Base-by-base conservation (phyloP, 2,888 invertebrate species). In the Ceratothoa steindachneri region DNA sequence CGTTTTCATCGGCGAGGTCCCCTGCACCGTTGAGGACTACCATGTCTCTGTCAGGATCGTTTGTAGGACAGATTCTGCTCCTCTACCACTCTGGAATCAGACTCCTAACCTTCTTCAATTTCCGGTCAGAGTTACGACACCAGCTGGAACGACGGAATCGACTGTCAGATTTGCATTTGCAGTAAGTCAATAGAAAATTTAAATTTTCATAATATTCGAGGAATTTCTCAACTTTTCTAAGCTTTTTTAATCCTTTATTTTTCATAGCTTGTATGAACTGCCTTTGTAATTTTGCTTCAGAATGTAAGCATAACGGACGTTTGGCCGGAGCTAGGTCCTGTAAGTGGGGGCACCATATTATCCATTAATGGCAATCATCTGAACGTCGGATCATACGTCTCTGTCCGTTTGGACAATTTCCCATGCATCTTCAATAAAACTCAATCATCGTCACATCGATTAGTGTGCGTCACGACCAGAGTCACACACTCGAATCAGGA, bases 281-380 rank as follows among this genome's bases (percentile, higher is more conserved):
- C n/a, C n/a, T n/a, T n/a, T n/a, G n/a, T n/a, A n/a, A n/a, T n/a
- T n/a, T 15, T 41, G 41, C 15, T 41, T 83, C 80, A 87, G 86
- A 91, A 94, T 83, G 92, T 97, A 69, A 88, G 90, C 82, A 85
- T 95, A 67, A 89, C 89, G 77, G 91, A 92, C 0, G 87, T 95
- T 74, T 90, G 90, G 84, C 95, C 95, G 41, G 86, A 89, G 12
- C 88, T 93, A 80, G 97, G 98, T 0, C 97, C 98, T 0, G 90
- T 92, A 82, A 93, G 96, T 74, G 98, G 98, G n/a, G 98, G 98
- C 1, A 97, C 97, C 0, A 90, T 92, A 81, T 85, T 98, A 78
- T 94, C 94, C 4, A 91, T 99, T 81, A 91, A 91, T 77, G 98
- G 98, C 2, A 90, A 91, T 83, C 91, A 93, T 85, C 87, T 99